Evolutionary conservation across 1,140 invertebrate species (phyloP).

Genomic region (Colletes gigas): DNA sequence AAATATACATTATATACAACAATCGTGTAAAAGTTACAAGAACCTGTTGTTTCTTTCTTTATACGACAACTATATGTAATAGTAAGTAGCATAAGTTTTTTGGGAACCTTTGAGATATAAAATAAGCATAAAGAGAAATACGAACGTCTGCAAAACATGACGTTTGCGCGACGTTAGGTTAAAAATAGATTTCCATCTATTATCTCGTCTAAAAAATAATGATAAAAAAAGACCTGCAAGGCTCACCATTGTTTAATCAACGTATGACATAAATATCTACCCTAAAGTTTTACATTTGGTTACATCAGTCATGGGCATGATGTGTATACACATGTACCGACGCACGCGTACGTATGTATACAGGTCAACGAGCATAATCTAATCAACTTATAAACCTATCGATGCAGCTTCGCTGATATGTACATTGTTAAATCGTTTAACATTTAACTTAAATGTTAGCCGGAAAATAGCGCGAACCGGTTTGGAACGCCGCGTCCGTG

Average conservation of each 20-base stretch:
- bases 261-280: constrained; percentile 64
- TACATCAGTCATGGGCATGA: constrained; percentile 72
- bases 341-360: constrained; percentile 19
- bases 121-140: background rate
- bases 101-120: background rate
- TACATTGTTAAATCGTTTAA: constrained; percentile 40
- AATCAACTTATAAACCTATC: constrained; percentile 21
- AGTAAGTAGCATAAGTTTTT: constrained; percentile 24
- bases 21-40: background rate
- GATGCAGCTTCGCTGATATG: constrained; percentile 23
- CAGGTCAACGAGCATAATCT: constrained; percentile 31
- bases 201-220: constrained; percentile 8
- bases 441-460: constrained; percentile 13
- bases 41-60: background rate
- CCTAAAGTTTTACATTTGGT: constrained; percentile 74
- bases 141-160: background rate
- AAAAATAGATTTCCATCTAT: background rate
- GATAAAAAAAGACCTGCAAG: constrained; percentile 1
- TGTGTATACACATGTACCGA: constrained; percentile 11
- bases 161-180: background rate
- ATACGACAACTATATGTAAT: constrained; percentile 1
- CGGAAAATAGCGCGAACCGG: background rate
- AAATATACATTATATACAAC: constrained; percentile 74
- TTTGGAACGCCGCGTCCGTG: background rate
- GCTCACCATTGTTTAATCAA: constrained; percentile 30